phyloP scores from a whole-genome alignment of 2,888 invertebrate genomes.

The Argyra leucocephala region DNA sequence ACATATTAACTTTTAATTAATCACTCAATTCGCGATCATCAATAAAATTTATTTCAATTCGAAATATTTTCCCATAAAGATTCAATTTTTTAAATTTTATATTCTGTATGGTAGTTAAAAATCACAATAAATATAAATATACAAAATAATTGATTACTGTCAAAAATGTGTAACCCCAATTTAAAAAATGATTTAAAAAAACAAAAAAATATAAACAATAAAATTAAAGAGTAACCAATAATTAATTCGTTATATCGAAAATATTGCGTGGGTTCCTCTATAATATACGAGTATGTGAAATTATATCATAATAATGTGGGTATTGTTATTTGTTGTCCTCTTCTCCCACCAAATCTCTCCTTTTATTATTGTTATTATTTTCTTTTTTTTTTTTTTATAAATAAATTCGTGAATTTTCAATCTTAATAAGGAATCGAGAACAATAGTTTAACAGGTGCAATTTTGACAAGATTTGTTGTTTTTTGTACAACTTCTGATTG shows the following conservation, averaged over 20 bases:
- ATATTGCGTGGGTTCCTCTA: neutral
- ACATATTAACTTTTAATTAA: too few species aligned
- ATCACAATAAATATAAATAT: neutral
- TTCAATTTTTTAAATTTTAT: too few species aligned
- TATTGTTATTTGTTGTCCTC: too few species aligned
- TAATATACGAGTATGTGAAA: neutral
- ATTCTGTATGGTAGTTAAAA: too few species aligned
- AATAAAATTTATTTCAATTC: too few species aligned
- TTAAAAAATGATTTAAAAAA: neutral
- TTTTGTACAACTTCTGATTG: neutral
- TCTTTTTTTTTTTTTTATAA: neutral
- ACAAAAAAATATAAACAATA: neutral
- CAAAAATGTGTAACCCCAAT: conserved; percentile 2
- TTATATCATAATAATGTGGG: neutral
- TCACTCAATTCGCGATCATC: too few species aligned
- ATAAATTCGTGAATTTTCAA: neutral
- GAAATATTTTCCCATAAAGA: too few species aligned
- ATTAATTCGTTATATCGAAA: neutral
- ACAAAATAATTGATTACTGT: conserved; percentile 1
- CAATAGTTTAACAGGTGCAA: neutral
- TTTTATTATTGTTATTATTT: neutral
- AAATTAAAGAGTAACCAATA: neutral
- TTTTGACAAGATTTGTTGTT: neutral
- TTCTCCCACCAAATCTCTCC: too few species aligned
- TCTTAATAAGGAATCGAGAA: neutral